Conservation (phyloP, 2,797 vertebrate genomes). For the Phrynocephalus forsythii region DNA sequence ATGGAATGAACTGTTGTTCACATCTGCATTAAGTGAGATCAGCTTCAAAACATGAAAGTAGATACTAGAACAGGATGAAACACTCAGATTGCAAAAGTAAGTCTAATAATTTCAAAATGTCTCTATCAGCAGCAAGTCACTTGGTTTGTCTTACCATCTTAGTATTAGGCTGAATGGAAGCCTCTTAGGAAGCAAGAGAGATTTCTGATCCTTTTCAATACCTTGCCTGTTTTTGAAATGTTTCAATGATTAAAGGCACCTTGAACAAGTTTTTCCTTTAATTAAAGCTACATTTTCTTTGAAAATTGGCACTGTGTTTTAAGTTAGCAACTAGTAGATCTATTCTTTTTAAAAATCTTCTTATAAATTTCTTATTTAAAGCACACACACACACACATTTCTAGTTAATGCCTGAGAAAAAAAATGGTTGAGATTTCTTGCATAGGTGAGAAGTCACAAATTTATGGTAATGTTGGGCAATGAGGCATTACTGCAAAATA, state of each 20-base stretch:
- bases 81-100: slow-evolving; percentile 11
- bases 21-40: background rate
- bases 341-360: background rate
- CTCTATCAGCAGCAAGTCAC: background rate
- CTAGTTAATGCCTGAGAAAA: slow-evolving; percentile 10
- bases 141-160: slow-evolving; percentile 32
- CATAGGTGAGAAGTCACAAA: slow-evolving; percentile 42
- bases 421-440: slow-evolving; percentile 54
- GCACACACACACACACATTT: background rate
- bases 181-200: background rate
- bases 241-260: slow-evolving; percentile 11
- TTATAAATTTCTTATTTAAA: slow-evolving; percentile 30
- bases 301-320: slow-evolving; percentile 29
- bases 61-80: background rate
- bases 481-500: slow-evolving; percentile 37
- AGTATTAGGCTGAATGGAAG: slow-evolving; percentile 41
- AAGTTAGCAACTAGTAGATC: slow-evolving; percentile 26
- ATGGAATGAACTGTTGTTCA: background rate
- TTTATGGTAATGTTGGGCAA: slow-evolving; percentile 29
- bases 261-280: too few species aligned
- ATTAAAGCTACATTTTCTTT: background rate
- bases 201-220: background rate
- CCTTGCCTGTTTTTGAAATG: background rate
- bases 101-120: slow-evolving; percentile 14
- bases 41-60: background rate